A percentile compares a stretch with the other conserved stretches of the same genome.
These are phyloP conservation scores for Xiphorhynchus erythropygius DNA, from an alignment of 2,797 vertebrate species.

Conservation along the genomic window DNA sequence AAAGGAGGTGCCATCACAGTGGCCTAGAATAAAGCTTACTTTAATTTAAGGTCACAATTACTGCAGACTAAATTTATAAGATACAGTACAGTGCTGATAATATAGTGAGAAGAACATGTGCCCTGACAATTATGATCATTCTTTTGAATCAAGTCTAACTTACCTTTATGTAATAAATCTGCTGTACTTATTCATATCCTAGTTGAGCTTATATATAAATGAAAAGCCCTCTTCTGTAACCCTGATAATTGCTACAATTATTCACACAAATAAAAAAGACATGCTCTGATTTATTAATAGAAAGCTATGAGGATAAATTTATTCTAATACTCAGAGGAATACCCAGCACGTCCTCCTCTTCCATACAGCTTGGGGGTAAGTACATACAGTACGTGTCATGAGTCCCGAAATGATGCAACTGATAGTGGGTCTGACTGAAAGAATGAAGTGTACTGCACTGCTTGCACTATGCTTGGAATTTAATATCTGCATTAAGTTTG, in stretches of 20 bases:
- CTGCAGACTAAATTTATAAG: neutral
- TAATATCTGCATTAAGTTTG: slow-evolving; percentile 1
- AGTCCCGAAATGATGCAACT: neutral
- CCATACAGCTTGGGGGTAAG: slow-evolving; percentile 40
- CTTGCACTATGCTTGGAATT: slow-evolving; percentile 11
- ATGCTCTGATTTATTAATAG: slow-evolving; percentile 54
- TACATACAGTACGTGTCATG: neutral
- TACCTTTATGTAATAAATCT: slow-evolving; percentile 7
- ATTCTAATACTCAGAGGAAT: slow-evolving; percentile 49
- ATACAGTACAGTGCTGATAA: neutral
- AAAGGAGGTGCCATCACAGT: neutral
- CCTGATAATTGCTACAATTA: slow-evolving; percentile 62
- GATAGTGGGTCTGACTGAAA: neutral
- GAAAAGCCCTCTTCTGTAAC: slow-evolving; percentile 30
- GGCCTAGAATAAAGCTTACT: neutral
- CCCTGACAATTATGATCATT: neutral
- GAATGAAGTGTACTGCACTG: neutral
- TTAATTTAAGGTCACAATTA: slow-evolving; percentile 30
- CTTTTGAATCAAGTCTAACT: slow-evolving; percentile 5
- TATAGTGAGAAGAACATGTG: neutral
- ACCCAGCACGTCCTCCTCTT: slow-evolving; percentile 22
- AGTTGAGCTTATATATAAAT: slow-evolving; percentile 28
- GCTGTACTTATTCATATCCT: neutral
- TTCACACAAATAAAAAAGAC: slow-evolving; percentile 60
- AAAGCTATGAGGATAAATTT: slow-evolving; percentile 29